Evolutionary conservation across 2,888 invertebrate species (phyloP), one percentile per base, ranked within the genome.

Genomic region (Leucoptera coffeella): DNA sequence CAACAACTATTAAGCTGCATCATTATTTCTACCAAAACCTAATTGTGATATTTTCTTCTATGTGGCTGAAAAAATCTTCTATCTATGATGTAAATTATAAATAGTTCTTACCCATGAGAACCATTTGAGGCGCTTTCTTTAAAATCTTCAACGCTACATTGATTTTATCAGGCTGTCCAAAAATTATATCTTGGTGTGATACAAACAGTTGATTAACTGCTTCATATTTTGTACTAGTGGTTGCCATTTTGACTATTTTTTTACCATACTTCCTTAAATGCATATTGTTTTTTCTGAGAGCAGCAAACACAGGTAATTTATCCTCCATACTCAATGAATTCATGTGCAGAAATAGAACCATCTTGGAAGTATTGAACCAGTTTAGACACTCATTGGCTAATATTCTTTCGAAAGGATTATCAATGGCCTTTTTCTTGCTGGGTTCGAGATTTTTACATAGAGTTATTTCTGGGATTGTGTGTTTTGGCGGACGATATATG

Each of bases 381-480:
- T 82, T 71, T 2, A 75, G 58, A 30, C 82, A 73, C 52, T 89
- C 86, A 25, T 74, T 75, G 1, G 85, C 85, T 30, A 88, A 59
- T 25, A 89, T 81, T 30, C 62, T 57, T 48, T 83, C 79, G 44
- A 83, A 85, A 1, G 83, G 84, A 50, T 85, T 83, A 12, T 79
- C 76, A 4, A 62, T 43, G 28, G 60, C 50, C n/a, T 41, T 32
- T 13, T 39, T 45, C 10, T 19, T 30, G 3, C 30, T 32, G 22
- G 39, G 40, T 22, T 48, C 20, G 27, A 30, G 37, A 15, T 49
- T 40, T 38, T 65, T 54, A 40, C 85, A 87, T 10, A 75, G 45
- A 4, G 64, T 56, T 10, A 60, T 42, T 28, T 73, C 57, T 5
- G 73, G 61, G 37, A 74, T 39, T 10, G 44, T 42, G 31, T 55